phyloP scores from a whole-genome alignment of 2,888 invertebrate genomes.

The Thelaira solivaga region DNA sequence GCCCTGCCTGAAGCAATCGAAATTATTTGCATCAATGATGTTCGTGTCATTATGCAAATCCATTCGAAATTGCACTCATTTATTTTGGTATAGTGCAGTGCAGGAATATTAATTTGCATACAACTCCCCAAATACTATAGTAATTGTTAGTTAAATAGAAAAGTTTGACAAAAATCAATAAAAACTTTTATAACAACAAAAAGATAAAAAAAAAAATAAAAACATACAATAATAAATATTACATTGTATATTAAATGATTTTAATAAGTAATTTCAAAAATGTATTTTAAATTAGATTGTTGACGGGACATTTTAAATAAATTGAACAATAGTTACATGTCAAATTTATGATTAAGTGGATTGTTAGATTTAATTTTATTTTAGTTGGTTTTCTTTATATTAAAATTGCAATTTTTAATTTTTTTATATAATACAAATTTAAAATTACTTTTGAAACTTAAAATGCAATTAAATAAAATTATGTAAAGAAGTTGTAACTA shows the following conservation, averaged over 20 bases:
- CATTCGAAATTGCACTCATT: neutral
- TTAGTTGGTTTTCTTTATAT: no score
- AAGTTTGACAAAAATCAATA: conserved; percentile 40
- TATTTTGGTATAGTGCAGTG: neutral
- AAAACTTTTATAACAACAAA: no score
- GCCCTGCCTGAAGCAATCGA: conserved; percentile 7
- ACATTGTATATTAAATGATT: conserved; percentile 22
- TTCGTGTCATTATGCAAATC: conserved; percentile 20
- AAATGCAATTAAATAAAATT: no score
- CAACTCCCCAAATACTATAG: conserved; percentile 13
- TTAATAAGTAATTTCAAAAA: conserved; percentile 29
- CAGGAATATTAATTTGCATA: neutral
- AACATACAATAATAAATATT: conserved; percentile 13
- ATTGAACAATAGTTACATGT: conserved; percentile 8
- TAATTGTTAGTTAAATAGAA: conserved; percentile 9
- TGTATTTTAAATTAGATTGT: conserved; percentile 20
- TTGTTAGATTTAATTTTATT: neutral
- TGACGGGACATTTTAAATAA: neutral
- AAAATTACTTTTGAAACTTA: no score
- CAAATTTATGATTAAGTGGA: conserved; percentile 7
- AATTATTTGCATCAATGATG: conserved; percentile 9
- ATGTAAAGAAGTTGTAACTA: no score
- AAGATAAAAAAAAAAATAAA: no score
- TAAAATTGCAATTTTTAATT: no score
- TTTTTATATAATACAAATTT: neutral